phyloP scores from a whole-genome alignment of 1,140 invertebrate species.

The Drosophila nannoptera region DNA sequence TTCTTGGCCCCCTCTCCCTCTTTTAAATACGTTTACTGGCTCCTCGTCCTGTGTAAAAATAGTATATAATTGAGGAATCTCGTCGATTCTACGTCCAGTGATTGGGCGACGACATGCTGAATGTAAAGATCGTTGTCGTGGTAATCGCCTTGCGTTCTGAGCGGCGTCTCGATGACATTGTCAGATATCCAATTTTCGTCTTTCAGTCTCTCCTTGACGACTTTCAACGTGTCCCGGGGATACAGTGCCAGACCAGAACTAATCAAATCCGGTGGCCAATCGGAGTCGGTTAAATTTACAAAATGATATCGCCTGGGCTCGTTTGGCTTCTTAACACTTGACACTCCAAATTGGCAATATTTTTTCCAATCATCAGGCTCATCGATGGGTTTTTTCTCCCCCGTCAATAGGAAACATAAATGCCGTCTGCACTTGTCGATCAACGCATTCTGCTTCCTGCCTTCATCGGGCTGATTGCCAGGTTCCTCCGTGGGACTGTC shows the following conservation, averaged over 20 bases:
- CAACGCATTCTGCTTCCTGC: too few relatives aligned
- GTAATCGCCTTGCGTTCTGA: background rate
- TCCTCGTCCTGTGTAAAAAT: background rate
- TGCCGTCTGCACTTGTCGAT: background rate
- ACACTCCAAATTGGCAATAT: background rate
- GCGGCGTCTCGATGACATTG: conserved; percentile 15
- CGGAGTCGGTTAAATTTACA: background rate
- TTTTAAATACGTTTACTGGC: background rate
- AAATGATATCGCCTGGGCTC: conserved; percentile 14
- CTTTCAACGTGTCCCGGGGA: background rate
- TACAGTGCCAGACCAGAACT: background rate
- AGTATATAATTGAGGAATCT: conserved; percentile 4
- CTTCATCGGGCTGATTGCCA: background rate
- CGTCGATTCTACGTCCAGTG: background rate
- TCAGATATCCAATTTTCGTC: conserved; percentile 25
- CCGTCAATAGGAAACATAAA: conserved; percentile 6
- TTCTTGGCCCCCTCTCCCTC: too few relatives aligned
- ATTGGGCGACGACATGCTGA: background rate
- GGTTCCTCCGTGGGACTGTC: background rate
- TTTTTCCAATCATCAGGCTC: conserved; percentile 2
- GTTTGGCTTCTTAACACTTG: background rate
- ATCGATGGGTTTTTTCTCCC: background rate
- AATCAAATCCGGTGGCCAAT: background rate
- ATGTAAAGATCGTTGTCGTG: conserved; percentile 8
- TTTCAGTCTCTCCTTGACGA: conserved; percentile 1